Evolutionary conservation across 2,888 invertebrate genomes (phyloP), one percentile per base, ranked within the genome.

Genomic region (Cyrtodaria siliqua): DNA sequence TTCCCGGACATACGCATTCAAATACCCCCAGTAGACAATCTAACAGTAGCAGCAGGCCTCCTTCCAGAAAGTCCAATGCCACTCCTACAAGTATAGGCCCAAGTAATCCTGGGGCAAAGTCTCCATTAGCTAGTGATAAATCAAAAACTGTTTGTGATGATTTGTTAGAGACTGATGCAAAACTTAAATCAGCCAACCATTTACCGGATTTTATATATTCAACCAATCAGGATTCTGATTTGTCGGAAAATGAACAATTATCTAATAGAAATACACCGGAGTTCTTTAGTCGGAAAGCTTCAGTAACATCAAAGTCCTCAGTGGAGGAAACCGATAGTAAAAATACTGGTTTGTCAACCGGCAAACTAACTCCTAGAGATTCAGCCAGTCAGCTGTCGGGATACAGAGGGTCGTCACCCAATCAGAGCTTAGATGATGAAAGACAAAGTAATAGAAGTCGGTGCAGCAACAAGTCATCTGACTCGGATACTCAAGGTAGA

Each of bases 401-500:
- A 8, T 33, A 33, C 33, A 33, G 33, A 12, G 60, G 44, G 9
- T 9, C 18, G 6, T 52, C 52, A n/a, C 16, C 57, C 47, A 63
- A 59, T 71, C 56, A 44, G 50, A 63, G 38, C 27, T 20, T 26
- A 47, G 33, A 33, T 33, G 26, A 12, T 56, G 42, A 49, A 52
- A 63, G 59, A 29, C 18, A 38, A 52, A 55, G 55, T 27, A 56
- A 55, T 33, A 56, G 66, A 33, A 33, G 33, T 33, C 33, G 33
- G 6, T 33, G 61, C 26, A 53, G 59, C 18, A 63, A 52, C 42
- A 56, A 61, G 42, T 73, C 76, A 23, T 61, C 74, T 4, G 66
- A 50, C 33, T 55, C 72, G 24, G 79, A 79, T 40, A 38, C 70
- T 33, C 66, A 79, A 79, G 70, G 79, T 79, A 62, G 38, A 33